Base-by-base conservation (phyloP, 2,797 vertebrate genomes). In the Bufotes viridis region DNA sequence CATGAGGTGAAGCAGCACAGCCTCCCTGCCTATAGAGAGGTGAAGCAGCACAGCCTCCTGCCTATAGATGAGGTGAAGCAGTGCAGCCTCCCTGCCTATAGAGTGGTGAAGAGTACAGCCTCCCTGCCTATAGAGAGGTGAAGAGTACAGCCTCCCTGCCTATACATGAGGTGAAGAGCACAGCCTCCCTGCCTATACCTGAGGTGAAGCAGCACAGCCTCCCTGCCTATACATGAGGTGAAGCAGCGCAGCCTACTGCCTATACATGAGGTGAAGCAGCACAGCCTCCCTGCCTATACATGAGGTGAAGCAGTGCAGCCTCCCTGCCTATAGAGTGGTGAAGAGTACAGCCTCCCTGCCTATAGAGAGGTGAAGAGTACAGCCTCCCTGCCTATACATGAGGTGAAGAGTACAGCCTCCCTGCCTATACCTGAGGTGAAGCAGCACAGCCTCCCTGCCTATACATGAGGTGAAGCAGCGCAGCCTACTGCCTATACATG, bases 1-100 rank as follows among this genome's bases (percentile, higher is more conserved):
- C 42, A 76, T n/a, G 42, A 76, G 53, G 74, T 76, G 12, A 60
- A 60, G 12, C 74, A 53, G 57, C 18, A 11, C 53, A 22, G 57
- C 80, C 61, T 67, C 58, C n/a, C 80, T 76, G 11, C 60, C 20
- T 55, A 78, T 57, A 78, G 9, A 53, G 5, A 42, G 34, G 34
- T 42, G 34, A 42, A 42, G 14, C 74, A 53, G 13, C 14, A 53
- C 49, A n/a, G 34, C 42, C n/a, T 34, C 17, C 29, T 74, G 29
- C 74, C 49, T 53, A 53, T 51, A 53, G 20, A 76, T n/a, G 72
- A 76, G 53, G 74, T 76, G 12, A 60, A 79, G 12, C 74, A n/a
- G 26, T 6, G 61, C 7, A 81, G 87, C 29, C 87, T 12, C 76
- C 34, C 5, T 93, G 91, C 91, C 92, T 95, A 91, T 94, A 89